Evolutionary conservation across 2,113 vertebrate genomes (phyloP).

Genomic region (Hippocampus guttulatus): DNA sequence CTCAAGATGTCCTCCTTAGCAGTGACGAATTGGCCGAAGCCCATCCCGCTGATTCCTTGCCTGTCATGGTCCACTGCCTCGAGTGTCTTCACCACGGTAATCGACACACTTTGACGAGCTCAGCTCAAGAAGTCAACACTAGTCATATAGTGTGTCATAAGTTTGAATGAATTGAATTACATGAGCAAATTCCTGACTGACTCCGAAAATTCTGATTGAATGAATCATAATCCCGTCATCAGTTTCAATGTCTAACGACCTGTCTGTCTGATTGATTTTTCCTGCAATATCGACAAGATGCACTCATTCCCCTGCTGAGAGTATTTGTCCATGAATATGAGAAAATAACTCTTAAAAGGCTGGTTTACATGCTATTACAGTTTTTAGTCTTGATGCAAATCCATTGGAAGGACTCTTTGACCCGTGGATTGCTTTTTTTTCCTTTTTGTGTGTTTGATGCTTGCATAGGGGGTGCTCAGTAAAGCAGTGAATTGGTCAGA

Average conservation of each 20-base stretch:
- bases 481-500: constrained; percentile 94
- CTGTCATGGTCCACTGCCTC: constrained; percentile 98
- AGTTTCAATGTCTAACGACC: no score
- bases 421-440: neutral
- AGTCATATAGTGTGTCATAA: neutral
- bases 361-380: neutral
- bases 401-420: neutral
- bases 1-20: constrained; percentile 94
- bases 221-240: no score
- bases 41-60: constrained; percentile 91
- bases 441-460: constrained; percentile 1
- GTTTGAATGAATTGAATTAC: neutral
- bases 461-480: constrained; percentile 87
- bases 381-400: neutral
- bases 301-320: no score
- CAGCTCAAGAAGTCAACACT: neutral
- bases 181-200: neutral
- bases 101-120: neutral
- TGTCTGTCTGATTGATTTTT: no score
- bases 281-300: no score
- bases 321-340: no score
- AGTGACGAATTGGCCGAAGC: constrained; percentile 96
- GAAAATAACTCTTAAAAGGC: no score
- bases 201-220: neutral
- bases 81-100: constrained; percentile 94